These are phyloP conservation scores for Fissipunctia ypsillon DNA, from an alignment of 2,888 invertebrate genomes.

Conservation along the genomic window DNA sequence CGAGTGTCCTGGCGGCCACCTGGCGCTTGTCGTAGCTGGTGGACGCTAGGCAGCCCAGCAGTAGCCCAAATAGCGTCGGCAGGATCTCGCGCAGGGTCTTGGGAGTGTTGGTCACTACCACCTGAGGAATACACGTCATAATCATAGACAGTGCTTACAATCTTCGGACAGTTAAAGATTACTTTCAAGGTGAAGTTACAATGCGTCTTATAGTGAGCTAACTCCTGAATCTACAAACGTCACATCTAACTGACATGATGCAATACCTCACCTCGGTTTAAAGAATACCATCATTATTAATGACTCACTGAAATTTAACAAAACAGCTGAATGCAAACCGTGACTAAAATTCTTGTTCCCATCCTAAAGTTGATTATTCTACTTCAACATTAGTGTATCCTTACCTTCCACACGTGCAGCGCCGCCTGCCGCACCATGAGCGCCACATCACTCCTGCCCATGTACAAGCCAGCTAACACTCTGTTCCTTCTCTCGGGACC, in stretches of 20 bases:
- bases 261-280: background rate
- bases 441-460: conserved; percentile 99
- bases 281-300: background rate
- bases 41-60: conserved; percentile 98
- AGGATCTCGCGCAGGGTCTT: conserved; percentile 98
- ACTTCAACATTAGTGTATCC: background rate
- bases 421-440: conserved; percentile 99
- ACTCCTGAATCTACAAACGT: background rate
- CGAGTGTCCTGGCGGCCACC: conserved; percentile 98
- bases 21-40: conserved; percentile 99
- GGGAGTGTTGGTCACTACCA: conserved; percentile 99
- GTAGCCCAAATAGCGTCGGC: conserved; percentile 97
- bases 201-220: too few species aligned
- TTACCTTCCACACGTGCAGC: conserved; percentile 98
- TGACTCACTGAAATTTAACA: background rate
- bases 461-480: conserved; percentile 98
- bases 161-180: background rate
- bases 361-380: background rate
- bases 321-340: background rate
- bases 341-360: background rate
- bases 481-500: conserved; percentile 97
- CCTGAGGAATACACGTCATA: conserved; percentile 76
- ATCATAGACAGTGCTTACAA: background rate
- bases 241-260: background rate
- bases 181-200: background rate